A percentile compares a stretch with the other conserved stretches of the same genome.
phyloP scores from a whole-genome alignment of 2,888 invertebrate species.

The Neuroscelio doddi region DNA sequence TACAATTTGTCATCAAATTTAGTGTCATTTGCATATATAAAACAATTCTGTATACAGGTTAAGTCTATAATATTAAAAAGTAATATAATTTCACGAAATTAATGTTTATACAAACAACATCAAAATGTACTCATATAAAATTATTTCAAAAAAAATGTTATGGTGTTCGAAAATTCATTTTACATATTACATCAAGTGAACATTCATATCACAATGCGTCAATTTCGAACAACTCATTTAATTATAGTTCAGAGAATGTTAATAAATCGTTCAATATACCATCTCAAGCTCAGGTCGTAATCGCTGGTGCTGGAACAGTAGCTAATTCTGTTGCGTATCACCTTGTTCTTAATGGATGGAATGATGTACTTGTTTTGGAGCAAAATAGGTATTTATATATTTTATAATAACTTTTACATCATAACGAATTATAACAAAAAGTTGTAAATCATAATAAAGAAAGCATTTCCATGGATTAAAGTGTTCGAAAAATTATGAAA shows the following conservation, averaged over 20 bases:
- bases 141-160: neutral
- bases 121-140: conserved; percentile 1
- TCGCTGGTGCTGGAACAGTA: conserved; percentile 81
- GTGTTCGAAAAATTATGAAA: neutral
- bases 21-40: too few relatives aligned
- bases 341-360: conserved; percentile 79
- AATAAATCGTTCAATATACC: conserved; percentile 53
- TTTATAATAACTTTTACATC: too few relatives aligned
- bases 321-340: conserved; percentile 86
- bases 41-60: too few relatives aligned
- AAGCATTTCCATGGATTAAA: too few relatives aligned
- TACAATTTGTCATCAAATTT: too few relatives aligned
- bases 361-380: conserved; percentile 80
- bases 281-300: conserved; percentile 75
- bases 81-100: too few relatives aligned
- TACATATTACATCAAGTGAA: neutral
- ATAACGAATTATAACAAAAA: too few relatives aligned
- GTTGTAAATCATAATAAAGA: too few relatives aligned
- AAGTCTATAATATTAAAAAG: too few relatives aligned
- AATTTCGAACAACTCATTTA: neutral
- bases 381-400: conserved; percentile 73
- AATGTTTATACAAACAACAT: neutral
- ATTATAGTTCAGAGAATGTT: conserved; percentile 8
- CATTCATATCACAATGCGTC: conserved; percentile 4
- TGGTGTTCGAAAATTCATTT: neutral